phyloP scores from a whole-genome alignment of 2,113 vertebrate genomes.

The Dicerorhinus sumatrensis region DNA sequence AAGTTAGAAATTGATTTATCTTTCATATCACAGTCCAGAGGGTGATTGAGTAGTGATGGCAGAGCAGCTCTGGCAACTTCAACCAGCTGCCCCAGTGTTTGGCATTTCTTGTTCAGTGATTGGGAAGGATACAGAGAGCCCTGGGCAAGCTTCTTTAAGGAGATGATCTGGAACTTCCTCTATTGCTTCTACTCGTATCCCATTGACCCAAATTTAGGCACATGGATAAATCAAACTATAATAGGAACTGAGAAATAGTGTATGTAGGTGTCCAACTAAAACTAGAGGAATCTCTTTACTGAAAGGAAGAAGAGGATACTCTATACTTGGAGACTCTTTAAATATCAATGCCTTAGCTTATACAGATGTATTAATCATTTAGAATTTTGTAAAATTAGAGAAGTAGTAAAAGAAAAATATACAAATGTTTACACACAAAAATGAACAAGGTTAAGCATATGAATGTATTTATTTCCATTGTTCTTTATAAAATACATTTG shows the following conservation, averaged over 20 bases:
- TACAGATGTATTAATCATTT: neutral
- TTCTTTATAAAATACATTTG: neutral
- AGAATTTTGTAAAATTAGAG: neutral
- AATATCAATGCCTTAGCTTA: neutral
- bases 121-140: neutral
- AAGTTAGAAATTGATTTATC: neutral
- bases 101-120: neutral
- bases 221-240: neutral
- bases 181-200: neutral
- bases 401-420: neutral
- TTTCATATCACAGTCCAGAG: neutral
- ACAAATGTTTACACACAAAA: neutral
- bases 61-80: neutral
- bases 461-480: neutral
- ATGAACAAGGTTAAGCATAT: neutral
- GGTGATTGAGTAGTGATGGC: neutral
- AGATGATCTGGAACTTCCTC: neutral
- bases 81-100: neutral
- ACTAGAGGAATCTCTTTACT: neutral
- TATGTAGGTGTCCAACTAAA: neutral
- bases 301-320: neutral
- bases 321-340: neutral
- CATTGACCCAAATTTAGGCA: neutral
- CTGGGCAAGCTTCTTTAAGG: neutral
- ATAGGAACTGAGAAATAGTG: neutral